Percentiles rank a stretch among this genome's conserved stretches.
phyloP scores from a whole-genome alignment of 2,888 invertebrate species.

The Incurvaria masculella region DNA sequence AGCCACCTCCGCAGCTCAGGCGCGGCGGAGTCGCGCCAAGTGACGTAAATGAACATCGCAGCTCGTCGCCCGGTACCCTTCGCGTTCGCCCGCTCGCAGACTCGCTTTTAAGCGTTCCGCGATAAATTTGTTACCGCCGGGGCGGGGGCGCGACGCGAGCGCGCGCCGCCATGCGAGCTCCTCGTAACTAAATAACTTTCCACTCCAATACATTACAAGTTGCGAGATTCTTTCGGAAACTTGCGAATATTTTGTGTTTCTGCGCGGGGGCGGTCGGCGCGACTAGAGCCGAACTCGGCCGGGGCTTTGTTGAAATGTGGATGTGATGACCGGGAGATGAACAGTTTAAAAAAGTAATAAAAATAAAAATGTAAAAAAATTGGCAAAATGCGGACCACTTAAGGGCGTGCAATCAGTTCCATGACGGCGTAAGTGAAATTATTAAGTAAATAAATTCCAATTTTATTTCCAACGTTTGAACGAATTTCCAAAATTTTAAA shows the following conservation, averaged over 20 bases:
- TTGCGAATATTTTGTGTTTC: background rate
- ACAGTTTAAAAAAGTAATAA: background rate
- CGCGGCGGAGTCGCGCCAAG: background rate
- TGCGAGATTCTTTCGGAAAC: background rate
- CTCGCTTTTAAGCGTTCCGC: background rate
- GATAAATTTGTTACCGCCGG: background rate
- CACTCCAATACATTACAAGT: background rate
- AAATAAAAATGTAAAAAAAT: too few relatives aligned
- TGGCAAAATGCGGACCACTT: too few relatives aligned
- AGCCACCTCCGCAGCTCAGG: too few relatives aligned
- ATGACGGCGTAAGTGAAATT: too few relatives aligned
- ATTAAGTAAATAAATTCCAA: too few relatives aligned
- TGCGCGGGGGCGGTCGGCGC: background rate
- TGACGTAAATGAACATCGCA: background rate
- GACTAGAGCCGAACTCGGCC: background rate
- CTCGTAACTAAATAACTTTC: background rate
- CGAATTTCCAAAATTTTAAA: too few relatives aligned
- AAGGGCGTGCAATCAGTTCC: too few relatives aligned
- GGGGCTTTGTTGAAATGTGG: background rate
- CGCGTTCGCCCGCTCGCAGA: background rate
- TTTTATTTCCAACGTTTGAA: too few relatives aligned
- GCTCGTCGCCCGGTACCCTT: background rate
- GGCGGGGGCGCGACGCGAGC: background rate
- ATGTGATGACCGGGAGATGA: background rate
- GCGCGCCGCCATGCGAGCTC: too few relatives aligned